phyloP scores from a whole-genome alignment of 2,888 invertebrate genomes.

The Leptopilina myrica region DNA sequence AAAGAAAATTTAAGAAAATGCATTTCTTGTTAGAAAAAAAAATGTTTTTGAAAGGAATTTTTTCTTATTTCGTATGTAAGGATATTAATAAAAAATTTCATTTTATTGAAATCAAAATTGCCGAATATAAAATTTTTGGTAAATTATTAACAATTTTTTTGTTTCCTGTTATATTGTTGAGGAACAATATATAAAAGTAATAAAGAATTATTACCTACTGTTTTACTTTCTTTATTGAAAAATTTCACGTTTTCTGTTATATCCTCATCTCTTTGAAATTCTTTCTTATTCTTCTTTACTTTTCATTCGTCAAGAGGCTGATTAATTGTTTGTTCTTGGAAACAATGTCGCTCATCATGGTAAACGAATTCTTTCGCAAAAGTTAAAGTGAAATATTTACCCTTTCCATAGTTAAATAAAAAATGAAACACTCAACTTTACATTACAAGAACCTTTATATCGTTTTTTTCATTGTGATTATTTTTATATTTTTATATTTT shows the following conservation, averaged over 20 bases:
- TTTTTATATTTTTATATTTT: not conserved
- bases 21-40: no score
- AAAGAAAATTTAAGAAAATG: no score
- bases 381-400: constrained; percentile 20
- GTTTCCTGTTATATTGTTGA: no score
- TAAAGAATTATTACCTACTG: no score
- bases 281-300: constrained; percentile 8
- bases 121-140: no score
- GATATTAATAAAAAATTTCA: no score
- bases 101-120: no score
- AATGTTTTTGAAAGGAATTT: no score
- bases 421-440: not conserved
- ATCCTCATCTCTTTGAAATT: not conserved
- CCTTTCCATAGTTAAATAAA: not conserved
- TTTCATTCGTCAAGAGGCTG: constrained; percentile 27
- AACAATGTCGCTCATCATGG: constrained; percentile 38
- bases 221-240: not conserved
- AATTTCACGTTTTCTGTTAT: no score
- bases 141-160: no score
- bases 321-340: constrained; percentile 29
- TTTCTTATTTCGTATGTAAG: no score
- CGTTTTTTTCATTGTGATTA: not conserved
- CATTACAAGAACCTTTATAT: not conserved
- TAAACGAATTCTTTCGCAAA: constrained; percentile 34
- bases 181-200: no score